Conservation (phyloP, 1,140 invertebrate species). For the Akabosia matsudoensis region DNA sequence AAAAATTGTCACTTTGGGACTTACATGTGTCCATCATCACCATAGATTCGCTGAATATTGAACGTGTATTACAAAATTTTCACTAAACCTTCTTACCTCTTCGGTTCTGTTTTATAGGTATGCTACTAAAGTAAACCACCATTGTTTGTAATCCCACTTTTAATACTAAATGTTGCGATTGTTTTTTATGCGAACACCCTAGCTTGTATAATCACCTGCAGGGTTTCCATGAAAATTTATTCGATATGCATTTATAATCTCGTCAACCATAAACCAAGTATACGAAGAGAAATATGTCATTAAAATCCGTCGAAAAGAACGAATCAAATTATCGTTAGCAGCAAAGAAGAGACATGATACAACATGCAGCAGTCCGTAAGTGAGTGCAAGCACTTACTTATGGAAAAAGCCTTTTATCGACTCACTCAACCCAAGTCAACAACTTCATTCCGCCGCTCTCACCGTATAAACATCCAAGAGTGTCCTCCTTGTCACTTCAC, state of each 20-base stretch:
- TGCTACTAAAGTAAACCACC: too few relatives aligned
- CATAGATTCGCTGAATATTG: too few relatives aligned
- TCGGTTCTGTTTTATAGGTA: too few relatives aligned
- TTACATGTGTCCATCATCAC: too few relatives aligned
- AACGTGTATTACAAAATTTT: too few relatives aligned
- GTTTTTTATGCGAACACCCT: too few relatives aligned
- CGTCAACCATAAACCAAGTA: background rate
- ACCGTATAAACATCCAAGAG: constrained; percentile 32
- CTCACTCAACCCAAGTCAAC: constrained; percentile 37
- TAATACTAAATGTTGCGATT: too few relatives aligned
- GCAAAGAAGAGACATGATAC: constrained; percentile 1
- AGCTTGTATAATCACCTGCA: too few relatives aligned
- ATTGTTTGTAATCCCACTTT: too few relatives aligned
- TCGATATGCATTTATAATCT: too few relatives aligned
- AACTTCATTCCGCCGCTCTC: constrained; percentile 33
- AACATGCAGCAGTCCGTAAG: constrained; percentile 19
- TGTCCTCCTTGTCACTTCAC: constrained; percentile 26
- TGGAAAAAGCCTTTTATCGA: constrained; percentile 26
- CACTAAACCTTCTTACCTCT: too few relatives aligned
- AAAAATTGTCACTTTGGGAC: too few relatives aligned
- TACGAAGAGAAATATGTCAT: background rate
- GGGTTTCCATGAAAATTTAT: background rate
- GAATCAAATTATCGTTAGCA: background rate
- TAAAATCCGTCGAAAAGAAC: background rate
- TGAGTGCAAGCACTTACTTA: constrained; percentile 25